Evolutionary conservation across 2,888 invertebrate species (phyloP), one percentile per base, ranked within the genome.

Genomic region (Rhabditoides inermis): DNA sequence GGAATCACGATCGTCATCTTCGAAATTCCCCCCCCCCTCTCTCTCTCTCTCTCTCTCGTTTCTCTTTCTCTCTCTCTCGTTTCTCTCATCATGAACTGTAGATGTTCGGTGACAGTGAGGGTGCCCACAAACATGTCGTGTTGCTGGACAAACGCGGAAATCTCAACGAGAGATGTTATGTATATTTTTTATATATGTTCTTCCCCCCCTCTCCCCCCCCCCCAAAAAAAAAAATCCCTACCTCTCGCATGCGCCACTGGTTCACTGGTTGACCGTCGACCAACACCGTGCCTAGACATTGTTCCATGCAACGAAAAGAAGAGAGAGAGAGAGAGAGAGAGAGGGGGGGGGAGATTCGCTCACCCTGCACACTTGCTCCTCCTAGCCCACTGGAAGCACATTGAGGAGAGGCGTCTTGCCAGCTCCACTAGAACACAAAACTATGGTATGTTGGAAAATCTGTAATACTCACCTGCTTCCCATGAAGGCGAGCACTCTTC

Each of bases 141-240:
- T 77, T 91, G 91, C 67, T 90, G 88, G 81, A 91, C 88, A 78
- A 86, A 91, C 0, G 89, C 90, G 68, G 87, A 87, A 57, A 88
- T 82, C 50, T 63, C 47, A 6, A 51, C 6, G 37, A n/a, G 3
- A 37, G n/a, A 28, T 3, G 28, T 6, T 6, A n/a, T n/a, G n/a
- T n/a, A n/a, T 45, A 45, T 6, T 45, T 28, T n/a, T 3, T 27
- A 27, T 3, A 45, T n/a, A 40, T 45, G 15, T 12, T 4, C 15
- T 28, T 12, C 26, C 22, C n/a, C n/a, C n/a, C n/a, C n/a, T n/a
- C n/a, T n/a, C n/a, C n/a, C n/a, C n/a, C n/a, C n/a, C n/a, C n/a
- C n/a, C n/a, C n/a, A n/a, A n/a, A 42, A 20, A 22, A 42, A 20
- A 5, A 5, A 7, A 3, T 18, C 10, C 32, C 2, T 32, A 65